Conservation (phyloP, 2,888 invertebrate species). For the Dione vanillae region DNA sequence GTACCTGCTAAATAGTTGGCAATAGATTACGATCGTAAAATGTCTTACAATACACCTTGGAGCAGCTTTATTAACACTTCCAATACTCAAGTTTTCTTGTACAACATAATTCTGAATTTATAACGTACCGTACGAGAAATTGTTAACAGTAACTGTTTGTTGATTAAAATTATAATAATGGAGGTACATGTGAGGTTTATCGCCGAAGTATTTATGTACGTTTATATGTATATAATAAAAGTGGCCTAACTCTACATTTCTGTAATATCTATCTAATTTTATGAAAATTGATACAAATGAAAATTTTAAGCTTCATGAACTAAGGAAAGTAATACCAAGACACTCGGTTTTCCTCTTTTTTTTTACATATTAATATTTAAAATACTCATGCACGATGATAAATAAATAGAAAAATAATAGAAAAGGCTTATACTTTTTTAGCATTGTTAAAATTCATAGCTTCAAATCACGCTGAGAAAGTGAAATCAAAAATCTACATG, state of each 20-base stretch:
- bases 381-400: neutral
- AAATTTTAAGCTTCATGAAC: no score
- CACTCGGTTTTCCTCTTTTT: no score
- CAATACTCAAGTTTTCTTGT: slow-evolving; percentile 6
- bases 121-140: neutral
- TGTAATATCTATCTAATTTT: neutral
- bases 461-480: slow-evolving; percentile 45
- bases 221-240: no score
- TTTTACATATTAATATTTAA: neutral
- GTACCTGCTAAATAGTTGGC: slow-evolving; percentile 3
- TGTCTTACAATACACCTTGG: slow-evolving; percentile 5
- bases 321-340: no score
- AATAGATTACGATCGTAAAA: slow-evolving; percentile 26
- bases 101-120: slow-evolving; percentile 18
- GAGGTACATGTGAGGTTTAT: neutral
- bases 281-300: no score
- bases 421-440: slow-evolving; percentile 15
- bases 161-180: slow-evolving; percentile 7
- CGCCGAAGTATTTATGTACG: neutral
- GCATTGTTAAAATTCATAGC: neutral
- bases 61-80: slow-evolving; percentile 25
- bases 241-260: neutral
- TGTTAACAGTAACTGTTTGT: neutral
- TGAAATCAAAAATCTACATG: slow-evolving; percentile 53
- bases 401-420: neutral